Conservation (phyloP, 2,888 invertebrate species). For the Drosophila seclusa region DNA sequence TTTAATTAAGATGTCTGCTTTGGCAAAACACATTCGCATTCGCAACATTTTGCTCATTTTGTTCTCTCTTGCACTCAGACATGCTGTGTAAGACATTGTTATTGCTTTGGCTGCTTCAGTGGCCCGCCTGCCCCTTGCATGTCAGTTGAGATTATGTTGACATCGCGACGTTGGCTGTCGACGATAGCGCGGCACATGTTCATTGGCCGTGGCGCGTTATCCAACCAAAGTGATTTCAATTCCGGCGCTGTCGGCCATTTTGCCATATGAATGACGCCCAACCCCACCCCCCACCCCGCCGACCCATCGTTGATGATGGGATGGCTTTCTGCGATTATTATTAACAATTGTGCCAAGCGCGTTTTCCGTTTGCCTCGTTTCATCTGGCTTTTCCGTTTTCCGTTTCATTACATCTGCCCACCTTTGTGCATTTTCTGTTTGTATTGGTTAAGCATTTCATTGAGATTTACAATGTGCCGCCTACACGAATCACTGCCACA, state of each 20-base stretch:
- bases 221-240: constrained; percentile 72
- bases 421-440: constrained; percentile 42
- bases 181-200: constrained; percentile 67
- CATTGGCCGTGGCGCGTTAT: constrained; percentile 66
- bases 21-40: constrained; percentile 11
- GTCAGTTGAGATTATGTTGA: constrained; percentile 44
- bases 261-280: constrained; percentile 51
- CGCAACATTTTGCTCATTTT: constrained; percentile 20
- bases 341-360: constrained; percentile 60
- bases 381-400: constrained; percentile 55
- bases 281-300: not conserved
- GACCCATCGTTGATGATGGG: not conserved
- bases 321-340: constrained; percentile 57
- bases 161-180: constrained; percentile 15
- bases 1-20: constrained; percentile 54
- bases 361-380: constrained; percentile 47
- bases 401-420: constrained; percentile 65
- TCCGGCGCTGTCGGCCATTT: constrained; percentile 56
- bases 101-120: not conserved
- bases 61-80: not conserved
- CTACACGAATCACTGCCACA: constrained; percentile 8
- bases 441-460: constrained; percentile 43
- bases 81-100: constrained; percentile 1
- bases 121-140: constrained; percentile 23
- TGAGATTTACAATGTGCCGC: constrained; percentile 36